A percentile compares a stretch with the other conserved stretches of the same genome.
Evolutionary conservation across 2,888 invertebrate species (phyloP).

Genomic region (Volucella bombylans): DNA sequence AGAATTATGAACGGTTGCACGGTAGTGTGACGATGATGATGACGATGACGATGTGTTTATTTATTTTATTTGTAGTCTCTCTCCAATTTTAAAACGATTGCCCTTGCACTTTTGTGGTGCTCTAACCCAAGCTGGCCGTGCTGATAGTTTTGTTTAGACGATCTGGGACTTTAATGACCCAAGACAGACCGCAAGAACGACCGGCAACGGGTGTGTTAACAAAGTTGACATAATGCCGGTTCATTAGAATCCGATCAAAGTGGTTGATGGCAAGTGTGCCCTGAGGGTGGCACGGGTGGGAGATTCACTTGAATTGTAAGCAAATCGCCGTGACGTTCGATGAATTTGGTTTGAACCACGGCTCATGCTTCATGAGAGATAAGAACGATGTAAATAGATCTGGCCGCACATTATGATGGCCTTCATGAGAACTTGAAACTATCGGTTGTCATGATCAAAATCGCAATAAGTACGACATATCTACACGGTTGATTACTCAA

Average conservation of each 20-base stretch:
- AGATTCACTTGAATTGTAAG: constrained; percentile 52
- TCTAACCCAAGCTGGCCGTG: constrained; percentile 17
- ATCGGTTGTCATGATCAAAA: constrained; percentile 28
- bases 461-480: constrained; percentile 6
- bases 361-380: constrained; percentile 28
- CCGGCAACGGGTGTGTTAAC: constrained; percentile 52
- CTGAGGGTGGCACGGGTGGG: neutral
- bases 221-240: constrained; percentile 65
- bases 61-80: constrained; percentile 37
- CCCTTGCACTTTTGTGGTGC: constrained; percentile 67
- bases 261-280: constrained; percentile 35
- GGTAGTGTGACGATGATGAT: neutral
- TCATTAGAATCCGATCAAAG: constrained; percentile 54
- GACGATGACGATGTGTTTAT: constrained; percentile 43
- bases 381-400: constrained; percentile 53
- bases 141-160: constrained; percentile 56
- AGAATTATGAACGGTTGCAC: constrained; percentile 30
- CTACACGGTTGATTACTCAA: constrained; percentile 13
- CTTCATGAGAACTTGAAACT: constrained; percentile 49
- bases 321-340: constrained; percentile 16
- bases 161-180: constrained; percentile 53
- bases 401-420: constrained; percentile 26
- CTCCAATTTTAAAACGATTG: constrained; percentile 65
- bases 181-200: neutral
- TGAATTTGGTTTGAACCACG: constrained; percentile 14